Evolutionary conservation across 1,140 invertebrate species (phyloP).

Genomic region (Protaetia brevitarsis): DNA sequence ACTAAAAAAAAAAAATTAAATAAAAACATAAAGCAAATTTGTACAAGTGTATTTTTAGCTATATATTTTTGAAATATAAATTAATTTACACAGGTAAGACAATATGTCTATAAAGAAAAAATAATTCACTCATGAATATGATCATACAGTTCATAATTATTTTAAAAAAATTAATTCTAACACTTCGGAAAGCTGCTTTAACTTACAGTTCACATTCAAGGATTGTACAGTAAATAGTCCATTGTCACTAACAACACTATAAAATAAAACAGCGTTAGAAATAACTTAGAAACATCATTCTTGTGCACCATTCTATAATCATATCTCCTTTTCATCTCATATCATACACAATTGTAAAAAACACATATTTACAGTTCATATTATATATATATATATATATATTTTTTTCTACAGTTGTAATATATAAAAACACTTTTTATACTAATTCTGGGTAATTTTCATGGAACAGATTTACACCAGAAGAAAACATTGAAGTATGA

Average conservation of each 20-base stretch:
- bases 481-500: neutral
- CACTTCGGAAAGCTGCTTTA: constrained; percentile 20
- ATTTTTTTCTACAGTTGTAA: constrained; percentile 4
- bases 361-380: constrained; percentile 20
- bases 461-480: neutral
- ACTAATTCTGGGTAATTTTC: neutral
- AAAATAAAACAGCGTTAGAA: constrained; percentile 9
- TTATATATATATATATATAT: constrained; percentile 8
- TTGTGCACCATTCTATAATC: constrained; percentile 9
- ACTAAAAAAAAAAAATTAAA: constrained; percentile 19
- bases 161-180: constrained; percentile 6
- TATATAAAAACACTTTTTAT: constrained; percentile 1
- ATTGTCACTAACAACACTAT: neutral
- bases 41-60: constrained; percentile 14
- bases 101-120: constrained; percentile 19
- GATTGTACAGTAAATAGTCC: constrained; percentile 17
- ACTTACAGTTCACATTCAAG: constrained; percentile 6
- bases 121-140: neutral
- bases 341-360: constrained; percentile 23
- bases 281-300: constrained; percentile 11
- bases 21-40: constrained; percentile 19
- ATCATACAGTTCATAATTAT: neutral
- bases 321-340: neutral
- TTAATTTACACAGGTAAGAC: constrained; percentile 20
- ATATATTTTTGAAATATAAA: constrained; percentile 20